Percentiles rank a stretch among this genome's conserved stretches.
These are phyloP conservation scores for Muschampia plurimacula DNA, from an alignment of 2,888 invertebrate genomes.

Conservation along the genomic window DNA sequence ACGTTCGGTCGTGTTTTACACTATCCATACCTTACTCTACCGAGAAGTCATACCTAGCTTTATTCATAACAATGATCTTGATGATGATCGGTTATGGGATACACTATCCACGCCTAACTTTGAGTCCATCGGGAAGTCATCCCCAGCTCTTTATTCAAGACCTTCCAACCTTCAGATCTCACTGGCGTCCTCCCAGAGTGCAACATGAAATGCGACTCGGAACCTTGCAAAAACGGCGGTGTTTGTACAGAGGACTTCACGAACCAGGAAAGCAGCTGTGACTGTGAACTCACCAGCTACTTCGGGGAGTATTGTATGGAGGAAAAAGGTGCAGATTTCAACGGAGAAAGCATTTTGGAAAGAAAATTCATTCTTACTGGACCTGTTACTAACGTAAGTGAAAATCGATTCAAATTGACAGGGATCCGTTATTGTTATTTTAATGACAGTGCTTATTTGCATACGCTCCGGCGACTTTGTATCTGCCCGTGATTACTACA, in stretches of 20 bases:
- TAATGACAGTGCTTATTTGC: no score
- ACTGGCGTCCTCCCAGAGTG: slow-evolving; percentile 92
- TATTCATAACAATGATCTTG: no score
- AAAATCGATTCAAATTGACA: background rate
- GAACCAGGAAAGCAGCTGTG: slow-evolving; percentile 93
- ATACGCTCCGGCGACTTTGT: no score
- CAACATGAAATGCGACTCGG: slow-evolving; percentile 94
- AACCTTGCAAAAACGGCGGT: slow-evolving; percentile 95
- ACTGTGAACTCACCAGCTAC: slow-evolving; percentile 95
- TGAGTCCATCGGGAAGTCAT: no score
- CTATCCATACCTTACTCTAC: no score
- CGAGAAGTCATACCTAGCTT: no score
- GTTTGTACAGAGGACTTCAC: slow-evolving; percentile 95
- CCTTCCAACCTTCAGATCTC: slow-evolving; percentile 66
- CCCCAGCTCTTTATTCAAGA: no score
- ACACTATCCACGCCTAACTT: background rate
- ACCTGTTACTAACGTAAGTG: slow-evolving; percentile 84
- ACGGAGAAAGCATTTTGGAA: slow-evolving; percentile 93
- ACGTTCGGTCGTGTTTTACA: no score
- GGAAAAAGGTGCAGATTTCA: slow-evolving; percentile 96
- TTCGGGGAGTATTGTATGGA: slow-evolving; percentile 95
- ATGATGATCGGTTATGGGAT: no score
- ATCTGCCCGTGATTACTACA: no score
- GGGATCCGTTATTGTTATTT: no score
- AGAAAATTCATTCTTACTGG: slow-evolving; percentile 90